phyloP scores from a whole-genome alignment of 2,888 invertebrate genomes.

The Meganola albula region DNA sequence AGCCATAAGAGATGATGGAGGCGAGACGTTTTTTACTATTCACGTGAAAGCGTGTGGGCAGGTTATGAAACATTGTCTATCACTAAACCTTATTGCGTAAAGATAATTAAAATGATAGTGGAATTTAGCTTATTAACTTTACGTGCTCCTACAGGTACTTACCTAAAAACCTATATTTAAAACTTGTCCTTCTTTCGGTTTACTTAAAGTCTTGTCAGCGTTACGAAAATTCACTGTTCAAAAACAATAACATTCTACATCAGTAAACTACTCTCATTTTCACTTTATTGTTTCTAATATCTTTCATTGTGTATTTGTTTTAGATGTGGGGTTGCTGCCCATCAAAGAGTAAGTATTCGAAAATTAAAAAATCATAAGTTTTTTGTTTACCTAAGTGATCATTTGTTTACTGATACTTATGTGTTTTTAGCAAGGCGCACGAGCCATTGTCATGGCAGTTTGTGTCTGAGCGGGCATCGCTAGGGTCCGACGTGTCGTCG shows the following conservation, averaged over 20 bases:
- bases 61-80: slow-evolving; percentile 32
- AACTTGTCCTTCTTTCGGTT: no score
- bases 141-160: no score
- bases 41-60: slow-evolving; percentile 54
- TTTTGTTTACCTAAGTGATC: slow-evolving; percentile 17
- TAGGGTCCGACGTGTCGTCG: slow-evolving; percentile 74
- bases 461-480: slow-evolving; percentile 77
- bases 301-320: slow-evolving; percentile 74
- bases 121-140: no score
- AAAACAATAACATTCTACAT: no score
- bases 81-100: slow-evolving; percentile 39
- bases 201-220: no score
- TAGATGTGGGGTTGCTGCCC: slow-evolving; percentile 96
- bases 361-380: slow-evolving; percentile 7
- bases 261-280: no score
- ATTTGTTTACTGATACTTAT: slow-evolving; percentile 22
- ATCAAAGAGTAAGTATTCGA: slow-evolving; percentile 90
- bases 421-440: slow-evolving; percentile 78
- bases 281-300: no score
- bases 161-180: no score
- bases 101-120: no score
- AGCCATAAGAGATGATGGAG: slow-evolving; percentile 31
- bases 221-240: no score
- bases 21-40: slow-evolving; percentile 29
- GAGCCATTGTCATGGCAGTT: slow-evolving; percentile 92